Evolutionary conservation across 2,888 invertebrate species (phyloP).

Genomic region (Idaea biselata): DNA sequence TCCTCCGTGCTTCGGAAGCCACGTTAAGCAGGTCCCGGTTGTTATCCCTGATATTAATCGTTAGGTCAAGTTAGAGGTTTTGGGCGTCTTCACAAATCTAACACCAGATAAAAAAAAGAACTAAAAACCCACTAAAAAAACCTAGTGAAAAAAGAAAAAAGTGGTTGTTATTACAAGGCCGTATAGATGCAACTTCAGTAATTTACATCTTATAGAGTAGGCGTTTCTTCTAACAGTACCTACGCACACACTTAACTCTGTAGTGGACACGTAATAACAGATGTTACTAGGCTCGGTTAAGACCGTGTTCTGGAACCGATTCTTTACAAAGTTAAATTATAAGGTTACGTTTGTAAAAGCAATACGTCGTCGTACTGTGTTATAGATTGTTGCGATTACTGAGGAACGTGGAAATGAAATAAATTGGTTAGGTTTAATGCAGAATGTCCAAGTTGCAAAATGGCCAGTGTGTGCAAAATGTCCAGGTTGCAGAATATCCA

Average conservation of each 20-base stretch:
- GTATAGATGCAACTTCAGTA: not conserved
- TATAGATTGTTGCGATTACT: not conserved
- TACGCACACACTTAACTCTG: not conserved
- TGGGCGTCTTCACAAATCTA: too few species aligned
- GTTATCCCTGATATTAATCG: too few species aligned
- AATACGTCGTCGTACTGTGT: slow-evolving; percentile 1
- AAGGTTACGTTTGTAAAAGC: slow-evolving; percentile 13
- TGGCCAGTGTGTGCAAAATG: too few species aligned
- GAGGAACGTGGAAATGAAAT: not conserved
- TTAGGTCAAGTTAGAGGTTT: too few species aligned
- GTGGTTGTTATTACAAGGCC: too few species aligned
- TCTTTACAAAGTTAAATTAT: slow-evolving; percentile 21
- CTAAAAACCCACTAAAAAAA: too few species aligned
- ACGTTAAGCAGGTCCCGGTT: too few species aligned
- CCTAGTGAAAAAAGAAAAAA: too few species aligned
- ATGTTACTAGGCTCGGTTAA: slow-evolving; percentile 11
- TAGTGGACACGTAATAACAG: slow-evolving; percentile 8
- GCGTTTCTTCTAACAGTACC: not conserved
- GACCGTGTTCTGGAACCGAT: slow-evolving; percentile 12
- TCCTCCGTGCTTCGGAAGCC: too few species aligned
- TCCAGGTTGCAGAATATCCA: too few species aligned
- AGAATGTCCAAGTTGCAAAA: too few species aligned
- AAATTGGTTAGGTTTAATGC: not conserved
- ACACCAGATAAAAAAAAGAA: too few species aligned
- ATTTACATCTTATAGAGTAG: not conserved